These are phyloP conservation scores for Linurgus olivaceus DNA, from an alignment of 2,797 vertebrate genomes.

Conservation along the genomic window DNA sequence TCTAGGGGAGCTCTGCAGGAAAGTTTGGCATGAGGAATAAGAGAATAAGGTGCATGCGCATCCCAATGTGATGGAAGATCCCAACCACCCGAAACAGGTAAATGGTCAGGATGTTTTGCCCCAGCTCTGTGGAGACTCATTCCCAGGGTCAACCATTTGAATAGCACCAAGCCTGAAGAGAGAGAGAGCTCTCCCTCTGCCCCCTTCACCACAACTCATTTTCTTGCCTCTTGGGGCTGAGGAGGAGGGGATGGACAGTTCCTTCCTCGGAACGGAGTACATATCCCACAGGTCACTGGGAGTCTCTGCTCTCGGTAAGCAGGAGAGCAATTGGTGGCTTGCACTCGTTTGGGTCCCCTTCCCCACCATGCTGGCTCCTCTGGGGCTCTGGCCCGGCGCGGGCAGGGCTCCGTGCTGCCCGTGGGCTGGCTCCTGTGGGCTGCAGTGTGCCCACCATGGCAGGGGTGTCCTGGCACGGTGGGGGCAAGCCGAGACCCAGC, in stretches of 20 bases:
- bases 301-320: rapidly evolving
- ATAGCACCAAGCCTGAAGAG: neutral
- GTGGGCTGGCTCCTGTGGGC: neutral
- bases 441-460: neutral
- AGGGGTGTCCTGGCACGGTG: rapidly evolving
- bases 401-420: neutral
- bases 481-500: neutral
- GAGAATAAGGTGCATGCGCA: neutral
- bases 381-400: neutral
- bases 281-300: neutral
- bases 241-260: neutral
- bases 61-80: neutral
- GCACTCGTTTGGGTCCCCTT: rapidly evolving
- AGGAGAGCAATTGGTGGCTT: neutral
- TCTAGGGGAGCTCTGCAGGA: neutral
- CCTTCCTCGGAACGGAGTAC: neutral
- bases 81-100: neutral
- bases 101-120: neutral
- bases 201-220: neutral
- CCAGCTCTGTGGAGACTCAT: neutral
- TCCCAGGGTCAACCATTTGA: neutral
- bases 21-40: neutral
- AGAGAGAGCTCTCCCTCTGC: neutral
- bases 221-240: neutral
- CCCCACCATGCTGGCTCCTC: neutral